Percentiles rank a stretch among this genome's conserved stretches.
Conservation (phyloP, 1,140 invertebrate species). For the Drosophila littoralis region DNA sequence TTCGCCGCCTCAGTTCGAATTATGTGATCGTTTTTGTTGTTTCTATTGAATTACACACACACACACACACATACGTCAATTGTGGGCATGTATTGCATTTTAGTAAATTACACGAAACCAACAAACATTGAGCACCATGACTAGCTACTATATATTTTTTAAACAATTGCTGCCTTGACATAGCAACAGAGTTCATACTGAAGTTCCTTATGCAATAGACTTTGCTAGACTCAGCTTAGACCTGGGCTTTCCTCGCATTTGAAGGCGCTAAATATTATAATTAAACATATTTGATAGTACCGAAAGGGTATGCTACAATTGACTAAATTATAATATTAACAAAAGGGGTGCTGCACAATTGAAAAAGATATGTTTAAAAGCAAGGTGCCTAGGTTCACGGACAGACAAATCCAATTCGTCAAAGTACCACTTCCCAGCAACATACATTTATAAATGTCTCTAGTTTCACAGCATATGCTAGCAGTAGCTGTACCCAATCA, state of each 20-base stretch:
- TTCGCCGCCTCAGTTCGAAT: constrained; percentile 37
- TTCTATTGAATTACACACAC: constrained; percentile 30
- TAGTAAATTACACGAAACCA: not conserved
- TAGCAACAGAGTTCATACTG: not conserved
- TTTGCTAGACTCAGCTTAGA: not conserved
- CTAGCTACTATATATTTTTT: constrained; percentile 7
- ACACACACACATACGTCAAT: not conserved
- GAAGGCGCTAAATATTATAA: not conserved
- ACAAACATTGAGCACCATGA: constrained; percentile 8
- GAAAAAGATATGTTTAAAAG: no score
- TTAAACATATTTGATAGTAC: no score
- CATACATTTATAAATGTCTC: no score
- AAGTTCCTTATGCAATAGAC: not conserved
- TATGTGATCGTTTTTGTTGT: constrained; percentile 13
- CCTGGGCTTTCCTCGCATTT: not conserved
- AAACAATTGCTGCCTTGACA: not conserved
- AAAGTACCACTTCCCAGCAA: no score
- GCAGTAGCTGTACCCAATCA: no score
- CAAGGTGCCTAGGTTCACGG: no score
- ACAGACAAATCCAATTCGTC: no score
- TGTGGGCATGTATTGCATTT: not conserved
- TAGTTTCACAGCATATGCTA: no score
- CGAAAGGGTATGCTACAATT: no score
- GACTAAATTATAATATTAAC: no score
- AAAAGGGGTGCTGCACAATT: no score